Evolutionary conservation across 1,140 invertebrate species (phyloP), one percentile per base, ranked within the genome.

Genomic region (Sesamia nonagrioides): DNA sequence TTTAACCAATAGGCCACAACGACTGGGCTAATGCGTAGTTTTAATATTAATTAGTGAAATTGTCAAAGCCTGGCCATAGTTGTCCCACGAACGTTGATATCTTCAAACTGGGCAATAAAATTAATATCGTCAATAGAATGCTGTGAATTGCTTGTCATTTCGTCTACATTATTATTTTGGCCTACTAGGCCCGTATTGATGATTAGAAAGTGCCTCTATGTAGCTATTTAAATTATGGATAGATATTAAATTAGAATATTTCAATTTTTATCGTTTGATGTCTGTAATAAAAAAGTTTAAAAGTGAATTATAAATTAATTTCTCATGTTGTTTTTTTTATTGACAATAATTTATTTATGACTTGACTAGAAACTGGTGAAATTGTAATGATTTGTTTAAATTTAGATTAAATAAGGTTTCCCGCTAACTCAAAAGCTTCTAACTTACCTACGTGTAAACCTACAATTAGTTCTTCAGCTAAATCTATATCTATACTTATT

Each of bases 11-110:
- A n/a, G n/a, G n/a, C n/a, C n/a, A n/a, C n/a, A n/a, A n/a, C n/a
- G n/a, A n/a, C n/a, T n/a, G n/a, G n/a, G n/a, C n/a, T n/a, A 71
- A 52, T 35, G 17, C 56, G n/a, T 13, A 50, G 13, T 75, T 74
- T 75, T 50, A 35, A 75, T 63, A 75, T 75, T 75, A 61, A 75
- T 75, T 63, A 75, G 42, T 37, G 37, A 66, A 66, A 66, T 66
- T 42, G 37, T 40, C 17, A 42, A 63, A 66, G 21, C 37, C 37
- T 21, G 61, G 61, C 61, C 61, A 66, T n/a, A 42, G 37, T 42
- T 21, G 37, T 66, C 61, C 61, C 61, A 66, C 61, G 37, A 66
- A 42, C 42, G n/a, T 58, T 13, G 54, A 27, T 58, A 40, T 40
- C 35, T 40, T 63, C 60, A 9, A 63, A 63, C 35, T 17, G 11